Conservation (phyloP, 2,797 vertebrate species). For the Sparus aurata region DNA sequence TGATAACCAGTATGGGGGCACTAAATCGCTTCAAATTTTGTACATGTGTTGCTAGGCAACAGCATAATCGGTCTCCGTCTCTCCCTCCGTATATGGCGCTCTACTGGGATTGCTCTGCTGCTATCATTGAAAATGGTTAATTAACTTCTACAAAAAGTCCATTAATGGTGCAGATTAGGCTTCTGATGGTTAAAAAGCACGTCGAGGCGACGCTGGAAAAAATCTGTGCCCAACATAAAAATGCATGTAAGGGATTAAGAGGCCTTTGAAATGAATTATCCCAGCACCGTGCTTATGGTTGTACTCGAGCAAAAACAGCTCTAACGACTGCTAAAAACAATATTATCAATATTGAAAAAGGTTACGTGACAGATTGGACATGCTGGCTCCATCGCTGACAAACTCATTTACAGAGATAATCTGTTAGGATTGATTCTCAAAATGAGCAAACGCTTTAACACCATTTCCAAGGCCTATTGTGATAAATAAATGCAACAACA, state of each 20-base stretch:
- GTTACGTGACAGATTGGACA: constrained; percentile 24
- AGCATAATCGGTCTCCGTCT: constrained; percentile 83
- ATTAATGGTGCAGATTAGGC: constrained; percentile 80
- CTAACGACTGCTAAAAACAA: constrained; percentile 23
- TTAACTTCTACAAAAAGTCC: constrained; percentile 85
- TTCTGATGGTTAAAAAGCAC: constrained; percentile 74
- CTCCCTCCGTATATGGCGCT: constrained; percentile 73
- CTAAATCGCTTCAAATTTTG: constrained; percentile 85
- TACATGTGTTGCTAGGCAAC: constrained; percentile 90
- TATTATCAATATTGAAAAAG: constrained; percentile 22
- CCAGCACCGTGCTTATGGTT: constrained; percentile 9
- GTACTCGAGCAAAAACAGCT: constrained; percentile 22
- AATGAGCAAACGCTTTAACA: constrained; percentile 34
- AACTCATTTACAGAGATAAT: constrained; percentile 46
- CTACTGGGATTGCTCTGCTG: constrained; percentile 81
- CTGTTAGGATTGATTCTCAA: constrained; percentile 31
- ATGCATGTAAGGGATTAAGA: constrained; percentile 44
- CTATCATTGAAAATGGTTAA: constrained; percentile 84
- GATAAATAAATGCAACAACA: background rate
- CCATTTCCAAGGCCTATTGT: constrained; percentile 3
- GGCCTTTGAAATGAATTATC: constrained; percentile 59
- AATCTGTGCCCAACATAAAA: constrained; percentile 35
- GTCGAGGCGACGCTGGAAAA: constrained; percentile 24
- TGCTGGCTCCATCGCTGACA: background rate
- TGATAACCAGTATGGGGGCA: constrained; percentile 83